Evolutionary conservation across 2,113 vertebrate genomes (phyloP).

Genomic region (Marmota monax): DNA sequence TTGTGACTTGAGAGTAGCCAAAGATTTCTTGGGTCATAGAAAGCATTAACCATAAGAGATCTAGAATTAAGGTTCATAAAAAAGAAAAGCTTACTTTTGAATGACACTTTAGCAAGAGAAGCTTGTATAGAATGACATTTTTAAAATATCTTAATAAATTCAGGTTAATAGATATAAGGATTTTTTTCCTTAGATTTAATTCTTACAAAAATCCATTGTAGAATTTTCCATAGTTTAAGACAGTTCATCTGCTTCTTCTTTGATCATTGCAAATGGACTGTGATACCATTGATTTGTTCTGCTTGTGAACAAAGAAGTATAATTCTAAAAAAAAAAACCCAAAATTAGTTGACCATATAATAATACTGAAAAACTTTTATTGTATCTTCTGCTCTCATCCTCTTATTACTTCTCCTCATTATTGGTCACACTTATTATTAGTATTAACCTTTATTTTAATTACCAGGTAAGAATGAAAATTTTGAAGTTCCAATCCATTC

Average conservation of each 20-base stretch:
- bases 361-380: background rate
- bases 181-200: slow-evolving; percentile 54
- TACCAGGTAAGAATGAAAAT: background rate
- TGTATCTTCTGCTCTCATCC: background rate
- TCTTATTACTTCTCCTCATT: background rate
- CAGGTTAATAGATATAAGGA: background rate
- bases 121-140: slow-evolving; percentile 20
- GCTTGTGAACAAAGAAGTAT: slow-evolving; percentile 40
- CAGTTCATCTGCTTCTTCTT: slow-evolving; percentile 3
- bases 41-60: slow-evolving; percentile 6
- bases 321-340: background rate
- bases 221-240: slow-evolving; percentile 28
- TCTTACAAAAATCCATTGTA: slow-evolving; percentile 40
- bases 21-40: slow-evolving; percentile 44
- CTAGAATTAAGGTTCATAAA: slow-evolving; percentile 8
- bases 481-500: background rate
- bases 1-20: background rate
- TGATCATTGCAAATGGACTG: slow-evolving; percentile 7
- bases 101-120: background rate
- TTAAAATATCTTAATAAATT: slow-evolving; percentile 6
- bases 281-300: slow-evolving; percentile 18
- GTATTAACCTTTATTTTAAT: background rate
- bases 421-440: background rate
- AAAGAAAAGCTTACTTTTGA: slow-evolving; percentile 20
- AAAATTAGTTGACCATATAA: background rate